Base-by-base conservation (phyloP, 1,140 invertebrate genomes). In the Polypedilum pembai region DNA sequence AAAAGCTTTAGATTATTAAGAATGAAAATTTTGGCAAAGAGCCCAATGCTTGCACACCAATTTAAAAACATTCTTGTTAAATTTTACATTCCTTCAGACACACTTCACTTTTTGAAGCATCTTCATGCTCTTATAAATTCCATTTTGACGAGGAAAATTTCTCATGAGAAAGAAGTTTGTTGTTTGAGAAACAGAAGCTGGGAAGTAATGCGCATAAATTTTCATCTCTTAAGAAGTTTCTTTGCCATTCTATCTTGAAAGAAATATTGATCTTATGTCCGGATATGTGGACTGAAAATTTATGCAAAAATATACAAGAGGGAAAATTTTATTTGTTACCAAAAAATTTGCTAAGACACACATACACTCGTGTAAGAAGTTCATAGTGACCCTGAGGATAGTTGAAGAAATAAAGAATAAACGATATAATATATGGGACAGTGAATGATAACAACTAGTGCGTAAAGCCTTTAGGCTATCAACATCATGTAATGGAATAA, bases 161-260 rank as follows among this genome's bases (percentile, higher is more conserved):
- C 24, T 33, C 24, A 33, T 33, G 24, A 33, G 24, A 33, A 33
- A 33, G 24, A 33, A 33, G 24, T 5, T 1, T 33, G 24, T 33
- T 33, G 24, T 33, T 33, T 33, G 5, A 33, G 24, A 5, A 56
- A 15, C 12, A 56, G 45, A 56, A 56, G 45, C n/a, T 33, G 24
- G 45, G 45, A 56, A 56, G 45, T 56, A n/a, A 56, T 56, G 45
- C 45, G 45, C 45, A 56, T 56, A 56, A 56, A 56, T 56, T 56
- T 56, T 56, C 45, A 56, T 56, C n/a, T 56, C n/a, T n/a, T 12
- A 56, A 56, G 12, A 56, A 33, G 24, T 56, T 56, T 56, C 45
- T 56, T 56, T 56, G 12, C n/a, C 12, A n/a, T 56, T 56, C 45
- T 12, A 8, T 56, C n/a, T n/a, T n/a, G n/a, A n/a, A 56, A 56